Evolutionary conservation across 2,113 vertebrate genomes (phyloP), one percentile per base, ranked within the genome.

Genomic region (Aramus guarauna): DNA sequence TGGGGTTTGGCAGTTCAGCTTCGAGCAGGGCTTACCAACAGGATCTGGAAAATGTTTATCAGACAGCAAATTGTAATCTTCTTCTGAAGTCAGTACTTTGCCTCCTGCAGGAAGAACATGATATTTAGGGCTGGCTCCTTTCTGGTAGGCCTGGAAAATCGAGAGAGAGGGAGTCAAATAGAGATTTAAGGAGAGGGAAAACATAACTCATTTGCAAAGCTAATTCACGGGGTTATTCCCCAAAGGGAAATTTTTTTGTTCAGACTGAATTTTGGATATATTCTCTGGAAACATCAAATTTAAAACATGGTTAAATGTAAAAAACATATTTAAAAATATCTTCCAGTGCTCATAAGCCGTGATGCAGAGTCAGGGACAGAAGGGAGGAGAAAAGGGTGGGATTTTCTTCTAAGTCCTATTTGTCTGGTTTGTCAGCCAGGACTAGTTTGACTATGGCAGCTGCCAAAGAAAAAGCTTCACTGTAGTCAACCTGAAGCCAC

Each of bases 21-120:
- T 80, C 4, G 1, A 71, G 64, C 22, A 37, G 36, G 39, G 52
- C 99, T 99, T 95, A 99, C 99, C 98, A 82, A 97, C 95, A 82
- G 97, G 98, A 75, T 99, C 98, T 77, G 99, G 99, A 87, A 99
- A 99, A 88, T 98, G 98, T 75, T 97, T 97, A 94, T 99, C 99
- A 95, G 99, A 98, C 79, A 99, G 86, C 15, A 97, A 95, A 97
- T 98, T 98, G 97, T 99, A 99, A 77, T 96, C 97, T 41, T 99
- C 98, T 97, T 99, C 98, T 76, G 98, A 98, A 60, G 98, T 99
- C 58, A 99, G 85, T 22, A 99, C 98, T 81, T 97, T 97, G 95
- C 99, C 99, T 85, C 98, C 99, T 82, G 98, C 99, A 72, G 99
- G 98, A 84, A 99, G 94, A 96, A 99, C 53, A 13, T 97, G 98